phyloP scores from a whole-genome alignment of 1,140 invertebrate species.

The Philotrypesis tridentata region DNA sequence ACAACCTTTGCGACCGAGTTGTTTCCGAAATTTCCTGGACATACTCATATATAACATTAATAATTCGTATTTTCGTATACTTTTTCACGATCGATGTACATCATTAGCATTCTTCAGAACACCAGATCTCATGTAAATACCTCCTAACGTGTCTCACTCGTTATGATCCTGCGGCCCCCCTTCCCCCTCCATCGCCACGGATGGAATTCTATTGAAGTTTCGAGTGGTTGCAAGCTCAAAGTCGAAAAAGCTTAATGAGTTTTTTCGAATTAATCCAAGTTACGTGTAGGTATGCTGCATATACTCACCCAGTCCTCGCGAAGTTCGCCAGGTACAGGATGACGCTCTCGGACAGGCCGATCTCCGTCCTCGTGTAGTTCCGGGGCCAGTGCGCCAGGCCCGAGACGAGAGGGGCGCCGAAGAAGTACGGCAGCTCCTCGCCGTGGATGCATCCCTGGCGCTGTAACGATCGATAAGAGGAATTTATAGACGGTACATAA shows the following conservation, averaged over 20 bases:
- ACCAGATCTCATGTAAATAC: no score
- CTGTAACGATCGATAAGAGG: conserved; percentile 72
- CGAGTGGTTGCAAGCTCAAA: neutral
- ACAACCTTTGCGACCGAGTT: no score
- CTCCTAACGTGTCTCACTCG: no score
- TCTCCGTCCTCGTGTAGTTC: conserved; percentile 93
- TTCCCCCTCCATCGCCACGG: no score
- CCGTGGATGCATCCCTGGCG: conserved; percentile 92
- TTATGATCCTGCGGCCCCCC: no score
- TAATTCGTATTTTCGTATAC: no score
- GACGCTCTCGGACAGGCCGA: conserved; percentile 90
- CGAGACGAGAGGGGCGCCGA: conserved; percentile 86
- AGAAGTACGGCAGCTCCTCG: conserved; percentile 94
- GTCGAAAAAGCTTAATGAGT: neutral
- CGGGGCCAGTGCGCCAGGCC: conserved; percentile 87
- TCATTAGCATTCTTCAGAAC: no score
- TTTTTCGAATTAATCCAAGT: neutral
- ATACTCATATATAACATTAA: no score
- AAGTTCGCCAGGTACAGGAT: conserved; percentile 98
- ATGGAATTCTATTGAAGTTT: no score
- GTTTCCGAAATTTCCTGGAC: no score
- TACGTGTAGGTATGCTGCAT: neutral
- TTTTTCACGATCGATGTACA: no score
- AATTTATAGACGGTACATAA: no score
- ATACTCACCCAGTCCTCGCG: conserved; percentile 94